Evolutionary conservation across 2,797 vertebrate species (phyloP).

Genomic region (Dipus sagitta): DNA sequence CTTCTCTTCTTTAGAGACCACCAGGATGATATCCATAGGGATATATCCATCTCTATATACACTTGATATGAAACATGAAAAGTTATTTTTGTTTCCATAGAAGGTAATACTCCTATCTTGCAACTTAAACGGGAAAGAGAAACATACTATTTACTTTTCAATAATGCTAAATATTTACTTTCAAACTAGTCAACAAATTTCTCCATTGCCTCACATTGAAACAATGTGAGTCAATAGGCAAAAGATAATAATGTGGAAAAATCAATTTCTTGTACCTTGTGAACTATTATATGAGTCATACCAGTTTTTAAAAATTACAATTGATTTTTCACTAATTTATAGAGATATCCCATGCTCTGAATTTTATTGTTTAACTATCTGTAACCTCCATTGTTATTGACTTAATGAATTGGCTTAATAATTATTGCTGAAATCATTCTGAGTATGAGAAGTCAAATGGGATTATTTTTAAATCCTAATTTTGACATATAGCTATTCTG

Average conservation of each 20-base stretch:
- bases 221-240: neutral
- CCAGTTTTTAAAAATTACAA: conserved; percentile 42
- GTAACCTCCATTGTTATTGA: conserved; percentile 53
- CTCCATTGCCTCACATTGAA: neutral
- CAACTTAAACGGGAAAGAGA: neutral
- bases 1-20: neutral
- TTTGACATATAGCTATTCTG: neutral
- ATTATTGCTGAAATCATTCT: neutral
- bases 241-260: neutral
- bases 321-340: conserved; percentile 59
- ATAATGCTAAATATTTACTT: neutral
- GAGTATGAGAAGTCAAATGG: neutral
- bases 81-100: too few relatives aligned
- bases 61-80: neutral
- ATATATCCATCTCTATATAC: neutral
- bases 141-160: neutral
- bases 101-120: neutral
- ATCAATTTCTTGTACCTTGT: conserved; percentile 10
- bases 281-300: neutral
- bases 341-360: neutral
- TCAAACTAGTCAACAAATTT: neutral
- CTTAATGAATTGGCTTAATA: conserved; percentile 26
- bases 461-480: neutral
- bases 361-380: neutral
- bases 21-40: neutral